Conservation (phyloP, 2,888 invertebrate species). For the Limnephilus lunatus region DNA sequence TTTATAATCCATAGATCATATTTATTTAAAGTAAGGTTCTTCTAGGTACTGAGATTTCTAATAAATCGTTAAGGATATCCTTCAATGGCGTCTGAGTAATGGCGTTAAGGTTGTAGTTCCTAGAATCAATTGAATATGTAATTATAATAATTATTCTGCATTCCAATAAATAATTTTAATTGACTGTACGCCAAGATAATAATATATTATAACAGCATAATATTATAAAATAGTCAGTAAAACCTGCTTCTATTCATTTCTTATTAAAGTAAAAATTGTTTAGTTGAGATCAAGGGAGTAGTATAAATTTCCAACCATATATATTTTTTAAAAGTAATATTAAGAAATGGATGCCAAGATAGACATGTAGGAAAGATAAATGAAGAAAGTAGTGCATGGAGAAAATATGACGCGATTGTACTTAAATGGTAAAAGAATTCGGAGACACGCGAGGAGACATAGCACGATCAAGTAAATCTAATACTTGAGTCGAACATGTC, state of each 20-base stretch:
- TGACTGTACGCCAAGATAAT: background rate
- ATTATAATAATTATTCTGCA: background rate
- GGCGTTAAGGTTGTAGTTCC: background rate
- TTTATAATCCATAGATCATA: background rate
- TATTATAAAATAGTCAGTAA: background rate
- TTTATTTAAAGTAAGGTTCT: background rate
- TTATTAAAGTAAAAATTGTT: background rate
- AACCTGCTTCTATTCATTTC: background rate
- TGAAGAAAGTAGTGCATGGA: too few species aligned
- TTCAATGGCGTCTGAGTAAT: background rate
- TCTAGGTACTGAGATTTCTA: background rate
- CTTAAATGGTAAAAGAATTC: too few species aligned
- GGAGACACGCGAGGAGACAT: too few species aligned
- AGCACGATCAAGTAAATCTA: too few species aligned
- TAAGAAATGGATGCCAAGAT: too few species aligned
- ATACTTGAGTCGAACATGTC: too few species aligned
- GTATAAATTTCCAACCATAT: background rate
- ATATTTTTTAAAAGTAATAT: background rate
- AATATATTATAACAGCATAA: background rate
- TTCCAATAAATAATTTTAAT: background rate
- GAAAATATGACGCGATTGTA: too few species aligned
- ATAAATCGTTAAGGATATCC: background rate
- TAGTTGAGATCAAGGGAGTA: background rate
- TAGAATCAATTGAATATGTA: background rate
- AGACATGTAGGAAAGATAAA: too few species aligned